phyloP scores from a whole-genome alignment of 2,888 invertebrate species.

The Homarus gammarus region DNA sequence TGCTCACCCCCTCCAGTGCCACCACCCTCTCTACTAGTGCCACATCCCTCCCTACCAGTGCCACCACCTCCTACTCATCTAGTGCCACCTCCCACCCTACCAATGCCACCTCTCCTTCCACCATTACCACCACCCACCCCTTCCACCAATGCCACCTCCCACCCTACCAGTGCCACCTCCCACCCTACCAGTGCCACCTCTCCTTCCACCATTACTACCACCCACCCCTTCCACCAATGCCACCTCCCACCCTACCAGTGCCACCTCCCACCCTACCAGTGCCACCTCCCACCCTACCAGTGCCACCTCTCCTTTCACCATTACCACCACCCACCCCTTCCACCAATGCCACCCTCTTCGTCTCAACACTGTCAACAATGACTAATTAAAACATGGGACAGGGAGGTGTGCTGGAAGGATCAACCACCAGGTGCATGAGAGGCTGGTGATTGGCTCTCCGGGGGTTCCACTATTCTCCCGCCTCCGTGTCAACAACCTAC shows the following conservation, averaged over 20 bases:
- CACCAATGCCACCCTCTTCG: neutral
- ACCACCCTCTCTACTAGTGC: neutral
- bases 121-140: neutral
- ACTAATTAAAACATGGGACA: slow-evolving; percentile 32
- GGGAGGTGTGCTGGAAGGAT: neutral
- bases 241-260: neutral
- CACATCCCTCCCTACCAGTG: neutral
- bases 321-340: neutral
- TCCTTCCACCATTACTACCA: neutral
- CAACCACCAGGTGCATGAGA: slow-evolving; percentile 25
- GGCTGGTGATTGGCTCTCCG: neutral
- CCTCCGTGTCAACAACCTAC: no score
- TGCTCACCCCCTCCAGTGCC: neutral
- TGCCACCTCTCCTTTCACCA: neutral
- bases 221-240: neutral
- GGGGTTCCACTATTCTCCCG: neutral
- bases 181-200: neutral
- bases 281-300: neutral
- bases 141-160: neutral
- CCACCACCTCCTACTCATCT: no score
- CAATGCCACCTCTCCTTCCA: no score
- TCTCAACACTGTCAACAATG: slow-evolving; percentile 15
- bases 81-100: no score
- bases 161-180: no score
- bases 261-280: neutral